Evolutionary conservation across 2,888 invertebrate genomes (phyloP).

Genomic region (Dicranocentrus wangi): DNA sequence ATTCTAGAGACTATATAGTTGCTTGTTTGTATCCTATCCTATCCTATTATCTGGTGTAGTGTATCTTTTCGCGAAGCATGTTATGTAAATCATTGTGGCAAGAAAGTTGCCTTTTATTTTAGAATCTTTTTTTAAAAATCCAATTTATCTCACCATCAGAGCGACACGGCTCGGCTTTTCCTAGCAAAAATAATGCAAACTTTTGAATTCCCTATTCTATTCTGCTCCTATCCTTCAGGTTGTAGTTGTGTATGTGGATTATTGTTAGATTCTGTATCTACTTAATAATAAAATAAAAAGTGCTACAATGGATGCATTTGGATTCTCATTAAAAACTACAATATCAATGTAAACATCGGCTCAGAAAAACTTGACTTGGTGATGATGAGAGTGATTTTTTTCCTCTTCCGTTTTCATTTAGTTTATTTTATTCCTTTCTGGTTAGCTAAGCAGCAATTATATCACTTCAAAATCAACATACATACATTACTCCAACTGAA

Average conservation of each 20-base stretch:
- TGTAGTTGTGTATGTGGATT: no score
- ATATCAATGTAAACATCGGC: constrained; percentile 46
- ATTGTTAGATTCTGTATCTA: no score
- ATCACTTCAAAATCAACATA: constrained; percentile 42
- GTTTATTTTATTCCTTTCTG: constrained; percentile 20
- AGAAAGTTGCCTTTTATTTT: constrained; percentile 37
- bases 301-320: constrained; percentile 34
- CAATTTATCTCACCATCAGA: constrained; percentile 41
- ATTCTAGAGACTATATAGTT: no score
- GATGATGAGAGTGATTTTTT: constrained; percentile 44
- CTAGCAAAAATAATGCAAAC: constrained; percentile 4
- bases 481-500: neutral
- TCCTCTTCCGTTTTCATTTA: constrained; percentile 42
- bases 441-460: constrained; percentile 49
- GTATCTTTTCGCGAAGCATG: no score
- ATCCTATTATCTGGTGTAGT: no score
- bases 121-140: constrained; percentile 1
- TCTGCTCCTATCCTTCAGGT: no score
- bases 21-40: no score
- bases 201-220: neutral
- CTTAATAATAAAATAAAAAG: neutral
- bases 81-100: constrained; percentile 34
- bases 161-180: constrained; percentile 28
- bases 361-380: constrained; percentile 38
- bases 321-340: constrained; percentile 55